These are phyloP conservation scores for Sorex araneus DNA, from an alignment of 2,113 vertebrate species.

Conservation along the genomic window DNA sequence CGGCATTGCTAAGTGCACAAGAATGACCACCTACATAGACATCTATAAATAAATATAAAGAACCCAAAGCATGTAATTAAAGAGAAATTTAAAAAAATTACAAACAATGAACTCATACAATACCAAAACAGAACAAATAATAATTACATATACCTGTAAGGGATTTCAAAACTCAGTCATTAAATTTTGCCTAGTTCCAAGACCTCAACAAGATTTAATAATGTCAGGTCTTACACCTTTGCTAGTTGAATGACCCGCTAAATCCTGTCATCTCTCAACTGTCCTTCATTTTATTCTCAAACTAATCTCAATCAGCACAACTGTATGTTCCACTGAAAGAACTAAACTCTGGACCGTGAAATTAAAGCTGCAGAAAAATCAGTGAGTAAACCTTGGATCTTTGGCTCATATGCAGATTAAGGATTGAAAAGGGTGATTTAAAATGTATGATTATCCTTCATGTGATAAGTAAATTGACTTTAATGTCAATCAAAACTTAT, in stretches of 20 bases:
- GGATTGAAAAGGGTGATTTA: slow-evolving; percentile 15
- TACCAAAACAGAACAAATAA: slow-evolving; percentile 25
- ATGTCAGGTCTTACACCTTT: slow-evolving; percentile 11
- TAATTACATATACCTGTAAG: neutral
- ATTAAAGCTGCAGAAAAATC: slow-evolving; percentile 72
- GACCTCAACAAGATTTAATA: slow-evolving; percentile 67
- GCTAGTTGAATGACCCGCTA: slow-evolving; percentile 29
- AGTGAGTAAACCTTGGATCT: slow-evolving; percentile 44
- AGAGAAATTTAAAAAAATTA: slow-evolving; percentile 57
- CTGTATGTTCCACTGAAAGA: slow-evolving; percentile 24
- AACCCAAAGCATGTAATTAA: slow-evolving; percentile 33
- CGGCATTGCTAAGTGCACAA: neutral
- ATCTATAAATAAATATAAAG: slow-evolving; percentile 47
- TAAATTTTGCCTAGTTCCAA: neutral
- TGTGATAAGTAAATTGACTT: slow-evolving; percentile 35
- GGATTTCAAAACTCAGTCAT: neutral
- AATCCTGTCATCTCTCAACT: slow-evolving; percentile 71
- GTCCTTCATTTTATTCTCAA: slow-evolving; percentile 73
- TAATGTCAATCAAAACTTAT: slow-evolving; percentile 51
- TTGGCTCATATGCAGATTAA: slow-evolving; percentile 27
- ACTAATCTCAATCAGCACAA: slow-evolving; percentile 57
- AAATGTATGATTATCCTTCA: slow-evolving; percentile 37
- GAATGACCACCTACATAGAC: neutral
- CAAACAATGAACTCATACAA: slow-evolving; percentile 26
- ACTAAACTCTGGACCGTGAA: slow-evolving; percentile 70